A percentile compares a stretch with the other conserved stretches of the same genome.
These are phyloP conservation scores for Galerucella pusilla DNA, from an alignment of 2,888 invertebrate species.

Conservation along the genomic window DNA sequence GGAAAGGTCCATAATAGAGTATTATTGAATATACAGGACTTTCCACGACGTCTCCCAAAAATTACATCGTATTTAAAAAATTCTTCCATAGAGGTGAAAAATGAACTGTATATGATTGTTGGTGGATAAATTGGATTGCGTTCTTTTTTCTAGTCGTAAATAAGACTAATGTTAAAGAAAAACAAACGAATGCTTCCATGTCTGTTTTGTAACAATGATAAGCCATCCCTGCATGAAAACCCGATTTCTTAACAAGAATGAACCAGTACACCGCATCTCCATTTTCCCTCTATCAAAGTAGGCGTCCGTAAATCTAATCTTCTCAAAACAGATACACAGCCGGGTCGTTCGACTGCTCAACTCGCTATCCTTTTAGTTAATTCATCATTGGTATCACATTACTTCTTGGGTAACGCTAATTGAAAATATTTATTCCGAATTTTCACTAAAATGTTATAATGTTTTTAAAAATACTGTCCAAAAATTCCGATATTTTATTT, in stretches of 20 bases:
- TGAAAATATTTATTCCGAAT: not conserved
- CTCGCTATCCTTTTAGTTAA: not conserved
- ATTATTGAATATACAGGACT: no score
- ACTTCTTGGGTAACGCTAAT: not conserved
- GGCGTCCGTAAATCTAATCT: conserved; percentile 15
- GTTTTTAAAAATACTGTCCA: no score
- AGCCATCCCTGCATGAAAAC: not conserved
- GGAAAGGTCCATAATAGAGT: no score
- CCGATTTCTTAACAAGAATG: not conserved
- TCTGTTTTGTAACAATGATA: not conserved
- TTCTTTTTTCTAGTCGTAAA: no score
- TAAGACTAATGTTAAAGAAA: no score
- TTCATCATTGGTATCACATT: not conserved
- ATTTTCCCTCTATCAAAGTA: conserved; percentile 9
- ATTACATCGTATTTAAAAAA: no score
- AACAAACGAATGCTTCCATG: not conserved
- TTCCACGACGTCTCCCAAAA: no score
- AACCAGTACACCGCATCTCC: conserved; percentile 13
- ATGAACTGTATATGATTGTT: no score
- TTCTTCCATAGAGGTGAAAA: no score
- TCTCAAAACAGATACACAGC: conserved; percentile 7
- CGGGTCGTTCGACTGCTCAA: conserved; percentile 8
- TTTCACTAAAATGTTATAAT: not conserved
- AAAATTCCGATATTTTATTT: not conserved
- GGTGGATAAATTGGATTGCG: no score